Conservation (phyloP, 2,113 vertebrate species). For the Oxyura jamaicensis region DNA sequence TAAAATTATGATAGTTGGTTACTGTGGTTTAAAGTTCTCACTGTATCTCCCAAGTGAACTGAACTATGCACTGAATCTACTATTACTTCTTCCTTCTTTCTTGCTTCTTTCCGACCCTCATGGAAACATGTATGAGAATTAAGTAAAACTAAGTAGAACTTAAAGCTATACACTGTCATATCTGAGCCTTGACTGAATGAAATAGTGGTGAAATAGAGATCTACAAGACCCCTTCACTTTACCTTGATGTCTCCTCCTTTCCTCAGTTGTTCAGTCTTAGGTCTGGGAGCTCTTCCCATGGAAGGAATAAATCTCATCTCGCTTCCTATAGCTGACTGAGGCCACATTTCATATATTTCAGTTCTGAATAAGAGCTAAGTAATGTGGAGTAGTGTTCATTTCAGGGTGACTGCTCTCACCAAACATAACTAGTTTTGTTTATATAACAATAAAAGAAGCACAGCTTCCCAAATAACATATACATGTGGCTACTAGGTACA, state of each 20-base stretch:
- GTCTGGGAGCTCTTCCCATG: background rate
- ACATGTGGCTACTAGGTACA: background rate
- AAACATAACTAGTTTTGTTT: background rate
- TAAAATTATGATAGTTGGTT: background rate
- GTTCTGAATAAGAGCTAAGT: background rate
- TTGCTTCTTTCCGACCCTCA: background rate
- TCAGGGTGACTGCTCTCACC: background rate
- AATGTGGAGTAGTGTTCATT: background rate
- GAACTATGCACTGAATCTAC: background rate
- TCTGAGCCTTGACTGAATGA: background rate
- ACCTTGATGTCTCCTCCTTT: background rate
- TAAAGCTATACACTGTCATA: background rate
- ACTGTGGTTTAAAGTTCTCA: background rate
- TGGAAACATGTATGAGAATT: rapidly evolving
- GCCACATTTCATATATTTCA: background rate
- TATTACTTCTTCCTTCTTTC: background rate
- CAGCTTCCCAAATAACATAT: background rate
- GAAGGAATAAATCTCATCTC: background rate
- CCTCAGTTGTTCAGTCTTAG: background rate
- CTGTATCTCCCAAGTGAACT: background rate
- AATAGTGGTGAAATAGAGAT: background rate
- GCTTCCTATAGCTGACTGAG: background rate
- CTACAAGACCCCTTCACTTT: background rate
- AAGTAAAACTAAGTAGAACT: background rate
- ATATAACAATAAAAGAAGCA: background rate